Evolutionary conservation across 2,888 invertebrate genomes (phyloP).

Genomic region (Mechanitis mazaeus): DNA sequence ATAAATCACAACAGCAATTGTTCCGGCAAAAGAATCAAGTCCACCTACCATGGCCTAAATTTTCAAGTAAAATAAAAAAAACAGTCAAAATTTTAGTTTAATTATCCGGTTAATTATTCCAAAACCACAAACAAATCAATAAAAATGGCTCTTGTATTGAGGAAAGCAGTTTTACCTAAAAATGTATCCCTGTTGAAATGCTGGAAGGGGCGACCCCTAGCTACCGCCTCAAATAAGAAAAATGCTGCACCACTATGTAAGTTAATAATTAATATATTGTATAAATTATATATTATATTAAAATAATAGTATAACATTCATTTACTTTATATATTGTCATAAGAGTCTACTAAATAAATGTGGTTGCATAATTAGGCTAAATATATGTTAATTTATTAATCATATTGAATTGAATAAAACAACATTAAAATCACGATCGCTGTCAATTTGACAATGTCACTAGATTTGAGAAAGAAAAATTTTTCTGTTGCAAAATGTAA

Average conservation of each 20-base stretch:
- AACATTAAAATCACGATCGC: no score
- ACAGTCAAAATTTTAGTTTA: slow-evolving; percentile 17
- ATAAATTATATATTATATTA: slow-evolving; percentile 24
- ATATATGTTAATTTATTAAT: no score
- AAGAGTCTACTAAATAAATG: no score
- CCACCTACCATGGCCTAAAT: slow-evolving; percentile 57
- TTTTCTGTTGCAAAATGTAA: no score
- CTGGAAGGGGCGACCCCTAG: slow-evolving; percentile 49
- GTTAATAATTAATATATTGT: slow-evolving; percentile 19
- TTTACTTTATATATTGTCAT: no score
- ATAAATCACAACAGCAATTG: slow-evolving; percentile 40
- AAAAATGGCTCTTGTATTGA: slow-evolving; percentile 61
- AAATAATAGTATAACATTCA: no score
- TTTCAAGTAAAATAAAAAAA: slow-evolving; percentile 49
- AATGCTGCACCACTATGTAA: slow-evolving; percentile 49
- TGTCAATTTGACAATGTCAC: no score
- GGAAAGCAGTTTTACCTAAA: slow-evolving; percentile 55
- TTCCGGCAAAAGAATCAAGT: slow-evolving; percentile 40
- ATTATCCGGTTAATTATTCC: slow-evolving; percentile 15
- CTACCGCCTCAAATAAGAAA: slow-evolving; percentile 46
- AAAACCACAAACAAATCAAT: slow-evolving; percentile 27
- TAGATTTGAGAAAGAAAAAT: no score
- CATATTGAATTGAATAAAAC: no score
- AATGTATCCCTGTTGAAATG: slow-evolving; percentile 58
- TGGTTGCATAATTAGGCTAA: no score